Evolutionary conservation across 1,140 invertebrate genomes (phyloP).

Genomic region (Prorops nasuta): DNA sequence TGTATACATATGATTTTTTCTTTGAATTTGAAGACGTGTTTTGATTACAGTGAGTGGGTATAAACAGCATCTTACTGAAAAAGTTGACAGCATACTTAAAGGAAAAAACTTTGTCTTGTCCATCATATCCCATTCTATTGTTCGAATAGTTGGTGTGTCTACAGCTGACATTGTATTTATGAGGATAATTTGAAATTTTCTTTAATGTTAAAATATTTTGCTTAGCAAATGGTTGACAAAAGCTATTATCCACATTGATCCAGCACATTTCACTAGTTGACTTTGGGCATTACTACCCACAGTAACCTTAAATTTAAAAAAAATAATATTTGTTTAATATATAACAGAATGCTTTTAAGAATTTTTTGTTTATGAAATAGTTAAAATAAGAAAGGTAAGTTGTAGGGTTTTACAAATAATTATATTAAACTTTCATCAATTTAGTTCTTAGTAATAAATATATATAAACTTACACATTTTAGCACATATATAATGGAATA

Average conservation of each 20-base stretch:
- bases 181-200: slow-evolving; percentile 6
- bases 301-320: slow-evolving; percentile 4
- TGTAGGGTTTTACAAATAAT: too few relatives aligned
- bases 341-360: too few relatives aligned
- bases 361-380: too few relatives aligned
- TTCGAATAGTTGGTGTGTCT: slow-evolving; percentile 68
- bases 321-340: neutral
- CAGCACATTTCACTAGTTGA: slow-evolving; percentile 44
- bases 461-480: too few relatives aligned
- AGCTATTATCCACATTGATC: slow-evolving; percentile 26
- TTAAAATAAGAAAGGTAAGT: too few relatives aligned
- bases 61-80: slow-evolving; percentile 83
- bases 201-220: slow-evolving; percentile 17
- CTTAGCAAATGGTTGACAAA: slow-evolving; percentile 6
- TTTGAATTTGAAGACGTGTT: slow-evolving; percentile 89
- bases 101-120: slow-evolving; percentile 92
- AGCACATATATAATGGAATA: too few relatives aligned
- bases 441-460: too few relatives aligned
- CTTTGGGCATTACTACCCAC: slow-evolving; percentile 40
- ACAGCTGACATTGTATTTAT: slow-evolving; percentile 49
- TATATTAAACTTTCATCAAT: too few relatives aligned
- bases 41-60: slow-evolving; percentile 97
- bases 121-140: slow-evolving; percentile 99
- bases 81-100: slow-evolving; percentile 83
- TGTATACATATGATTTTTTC: slow-evolving; percentile 79